phyloP scores from a whole-genome alignment of 2,113 vertebrate genomes.

The Zapus hudsonius region DNA sequence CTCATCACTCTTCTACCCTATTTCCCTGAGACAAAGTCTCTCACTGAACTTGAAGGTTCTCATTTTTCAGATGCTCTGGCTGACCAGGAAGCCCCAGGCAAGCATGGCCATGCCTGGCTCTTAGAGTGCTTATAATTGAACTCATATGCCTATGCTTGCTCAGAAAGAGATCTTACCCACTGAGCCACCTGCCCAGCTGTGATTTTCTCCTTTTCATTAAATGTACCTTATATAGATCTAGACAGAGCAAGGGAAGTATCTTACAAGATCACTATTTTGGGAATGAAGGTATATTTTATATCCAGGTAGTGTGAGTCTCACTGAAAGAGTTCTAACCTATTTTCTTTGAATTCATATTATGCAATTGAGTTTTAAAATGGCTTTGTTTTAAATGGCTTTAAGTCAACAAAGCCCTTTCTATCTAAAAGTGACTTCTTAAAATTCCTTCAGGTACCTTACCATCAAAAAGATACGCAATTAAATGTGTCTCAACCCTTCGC shows the following conservation, averaged over 20 bases:
- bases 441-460: not conserved
- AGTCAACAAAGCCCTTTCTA: constrained; percentile 24
- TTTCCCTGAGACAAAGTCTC: no score
- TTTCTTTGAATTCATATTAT: constrained; percentile 30
- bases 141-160: no score
- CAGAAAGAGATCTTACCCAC: no score
- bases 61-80: no score
- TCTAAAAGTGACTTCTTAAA: constrained; percentile 40
- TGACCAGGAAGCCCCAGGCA: no score
- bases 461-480: constrained; percentile 31
- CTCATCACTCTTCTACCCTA: no score
- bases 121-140: no score
- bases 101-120: no score
- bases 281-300: not conserved
- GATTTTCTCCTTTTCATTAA: no score
- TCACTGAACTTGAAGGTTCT: no score
- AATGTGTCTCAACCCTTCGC: constrained; percentile 12
- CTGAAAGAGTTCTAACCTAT: not conserved
- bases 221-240: not conserved
- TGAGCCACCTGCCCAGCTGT: no score
- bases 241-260: not conserved
- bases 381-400: constrained; percentile 21
- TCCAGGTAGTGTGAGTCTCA: not conserved
- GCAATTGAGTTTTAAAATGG: not conserved
- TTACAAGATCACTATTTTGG: not conserved